Evolutionary conservation across 2,797 vertebrate species (phyloP), one percentile per base, ranked within the genome.

Genomic region (Catostomus latipinnis): DNA sequence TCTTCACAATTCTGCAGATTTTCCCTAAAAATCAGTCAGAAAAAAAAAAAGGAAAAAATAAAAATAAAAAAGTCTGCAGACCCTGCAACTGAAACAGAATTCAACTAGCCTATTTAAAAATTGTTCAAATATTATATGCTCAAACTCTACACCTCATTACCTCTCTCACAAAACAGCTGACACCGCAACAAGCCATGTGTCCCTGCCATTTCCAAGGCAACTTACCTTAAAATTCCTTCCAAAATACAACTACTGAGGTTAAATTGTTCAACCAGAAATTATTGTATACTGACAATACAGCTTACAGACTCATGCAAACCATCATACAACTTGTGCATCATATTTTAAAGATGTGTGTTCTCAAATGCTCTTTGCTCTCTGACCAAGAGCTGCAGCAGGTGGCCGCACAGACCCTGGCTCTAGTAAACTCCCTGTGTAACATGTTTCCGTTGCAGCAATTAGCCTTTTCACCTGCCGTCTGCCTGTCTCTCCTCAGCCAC

Each of bases 161-260:
- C 2, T 49, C 10, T 11, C 45, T 54, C 50, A 14, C 34, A 22
- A 8, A 22, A 74, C 9, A 70, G 62, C 62, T 78, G 69, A 82
- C 54, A 72, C 76, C 46, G 49, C 69, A 74, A 80, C 78, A 78
- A 81, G 52, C 80, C 53, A 80, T 74, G 43, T 76, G 68, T 57
- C 62, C 63, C 11, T 81, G 53, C 52, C 14, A 75, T 85, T 85
- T 82, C 73, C 80, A 82, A 43, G 53, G 77, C 82, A 83, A 86
- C 80, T 53, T 73, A 58, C 60, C 61, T 78, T 71, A 54, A 70
- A 58, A 61, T 80, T 83, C 10, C 46, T 49, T 50, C n/a, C 53
- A 34, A 34, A 34, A 43, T n/a, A 45, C 58, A 34, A 50, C 77
- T 34, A 34, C 34, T 34, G 34, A 34, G 34, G 34, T 34, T 34